phyloP scores from a whole-genome alignment of 1,140 invertebrate genomes.

The Macrotrachela quadricornifera region DNA sequence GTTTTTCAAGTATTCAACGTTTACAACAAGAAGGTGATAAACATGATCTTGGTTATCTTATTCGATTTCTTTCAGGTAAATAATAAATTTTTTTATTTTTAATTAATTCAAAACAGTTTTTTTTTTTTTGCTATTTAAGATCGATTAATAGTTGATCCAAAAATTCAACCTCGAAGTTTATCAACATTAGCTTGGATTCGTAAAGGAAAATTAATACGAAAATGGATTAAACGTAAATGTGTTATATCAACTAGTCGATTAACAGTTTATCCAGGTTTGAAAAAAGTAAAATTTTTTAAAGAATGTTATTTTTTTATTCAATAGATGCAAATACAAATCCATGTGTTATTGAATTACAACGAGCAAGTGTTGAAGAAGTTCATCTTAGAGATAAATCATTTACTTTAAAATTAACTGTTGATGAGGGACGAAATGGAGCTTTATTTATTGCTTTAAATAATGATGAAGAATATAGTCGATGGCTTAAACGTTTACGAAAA shows the following conservation, averaged over 20 bases:
- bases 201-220: constrained; percentile 23
- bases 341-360: constrained; percentile 21
- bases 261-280: constrained; percentile 24
- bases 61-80: constrained; percentile 27
- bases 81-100: background rate
- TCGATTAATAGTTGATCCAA: background rate
- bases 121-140: background rate
- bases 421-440: constrained; percentile 19
- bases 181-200: constrained; percentile 17
- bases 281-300: background rate
- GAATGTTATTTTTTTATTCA: background rate
- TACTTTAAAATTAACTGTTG: constrained; percentile 22
- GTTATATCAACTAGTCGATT: constrained; percentile 23
- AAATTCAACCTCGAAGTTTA: constrained; percentile 8
- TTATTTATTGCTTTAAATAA: constrained; percentile 22
- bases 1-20: constrained; percentile 19
- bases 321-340: constrained; percentile 22
- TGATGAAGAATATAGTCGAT: constrained; percentile 19
- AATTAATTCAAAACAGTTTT: background rate
- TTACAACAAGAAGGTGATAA: constrained; percentile 24
- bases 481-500: constrained; percentile 24
- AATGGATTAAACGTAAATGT: constrained; percentile 23
- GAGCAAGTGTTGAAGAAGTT: constrained; percentile 24
- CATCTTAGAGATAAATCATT: constrained; percentile 20
- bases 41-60: constrained; percentile 19